These are phyloP conservation scores for Daubentonia madagascariensis DNA, from an alignment of 2,113 vertebrate species.

Conservation along the genomic window DNA sequence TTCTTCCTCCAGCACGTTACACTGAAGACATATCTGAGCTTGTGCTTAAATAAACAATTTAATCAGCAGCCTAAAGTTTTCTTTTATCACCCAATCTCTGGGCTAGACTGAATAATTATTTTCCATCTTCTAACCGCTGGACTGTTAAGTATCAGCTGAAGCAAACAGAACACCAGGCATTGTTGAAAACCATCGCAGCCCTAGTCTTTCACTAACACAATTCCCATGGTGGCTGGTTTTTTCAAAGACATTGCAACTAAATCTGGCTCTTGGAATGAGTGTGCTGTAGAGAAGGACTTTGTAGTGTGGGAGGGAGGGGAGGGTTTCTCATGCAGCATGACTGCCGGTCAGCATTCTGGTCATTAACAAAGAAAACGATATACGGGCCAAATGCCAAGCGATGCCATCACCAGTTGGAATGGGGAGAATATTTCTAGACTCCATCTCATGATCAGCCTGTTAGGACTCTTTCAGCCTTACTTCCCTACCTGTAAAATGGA, in stretches of 20 bases:
- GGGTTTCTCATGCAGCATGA: neutral
- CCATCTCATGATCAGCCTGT: neutral
- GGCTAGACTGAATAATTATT: conserved; percentile 70
- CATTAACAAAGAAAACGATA: conserved; percentile 8
- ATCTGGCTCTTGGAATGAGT: neutral
- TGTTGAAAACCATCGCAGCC: neutral
- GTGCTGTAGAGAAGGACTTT: conserved; percentile 12
- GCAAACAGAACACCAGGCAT: conserved; percentile 65
- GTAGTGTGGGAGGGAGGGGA: neutral
- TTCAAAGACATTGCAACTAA: conserved; percentile 47
- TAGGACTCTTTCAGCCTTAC: neutral
- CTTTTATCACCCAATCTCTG: conserved; percentile 65
- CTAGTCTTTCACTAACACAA: neutral
- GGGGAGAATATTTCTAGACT: neutral
- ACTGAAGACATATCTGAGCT: conserved; percentile 42
- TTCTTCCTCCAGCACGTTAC: conserved; percentile 11
- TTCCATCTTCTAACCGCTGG: conserved; percentile 54
- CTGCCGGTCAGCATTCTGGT: neutral
- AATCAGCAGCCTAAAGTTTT: conserved; percentile 59
- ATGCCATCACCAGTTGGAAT: neutral
- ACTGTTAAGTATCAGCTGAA: conserved; percentile 70
- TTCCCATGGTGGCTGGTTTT: neutral
- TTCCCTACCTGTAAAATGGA: neutral
- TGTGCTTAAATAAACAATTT: conserved; percentile 57
- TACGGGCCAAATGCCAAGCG: neutral